Evolutionary conservation across 2,113 vertebrate genomes (phyloP), one percentile per base, ranked within the genome.

Genomic region (Dendrocopos noguchii): DNA sequence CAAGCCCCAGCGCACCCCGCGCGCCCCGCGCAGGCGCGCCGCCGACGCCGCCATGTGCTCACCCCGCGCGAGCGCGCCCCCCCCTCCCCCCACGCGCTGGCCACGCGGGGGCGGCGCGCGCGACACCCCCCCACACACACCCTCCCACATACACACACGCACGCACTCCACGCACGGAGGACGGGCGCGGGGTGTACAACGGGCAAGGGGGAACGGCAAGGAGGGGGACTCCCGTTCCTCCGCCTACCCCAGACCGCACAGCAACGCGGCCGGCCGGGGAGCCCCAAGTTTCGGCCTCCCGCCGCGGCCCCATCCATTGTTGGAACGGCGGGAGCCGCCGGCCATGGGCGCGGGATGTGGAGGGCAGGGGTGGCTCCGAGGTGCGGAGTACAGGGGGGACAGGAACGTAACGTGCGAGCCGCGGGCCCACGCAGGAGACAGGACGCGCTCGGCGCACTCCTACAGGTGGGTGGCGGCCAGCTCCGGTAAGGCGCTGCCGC

Each of bases 381-480:
- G 39, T 66, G 21, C n/a, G 6, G 28, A 57, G 61, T 8, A 36
- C 52, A 36, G 44, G 27, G 42, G 55, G 14, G 11, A 25, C 10
- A 47, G 33, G n/a, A 13, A 6, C 4, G n/a, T 2, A 36, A n/a
- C 52, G 77, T 14, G 34, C 8, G 67, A 73, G 60, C 72, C 13
- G 33, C 24, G 47, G 56, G 71, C 59, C 73, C 73, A 21, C 11
- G 66, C 66, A 42, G 33, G 50, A 19, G 36, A 33, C 46, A 27
- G 29, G 31, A 47, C 33, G n/a, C 55, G 15, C 27, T 55, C 18
- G 57, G 27, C 36, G 18, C 71, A 88, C 79, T 95, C 91, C 82
- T 93, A 95, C 96, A 97, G 97, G 97, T 77, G 87, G 64, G 79
- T 36, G 63, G 66, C 46, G 39, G 36, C 53, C 25, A 27, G 18